A percentile compares a stretch with the other conserved stretches of the same genome.
These are phyloP conservation scores for Phrixothrix hirtus DNA, from an alignment of 2,888 invertebrate genomes.

Conservation along the genomic window DNA sequence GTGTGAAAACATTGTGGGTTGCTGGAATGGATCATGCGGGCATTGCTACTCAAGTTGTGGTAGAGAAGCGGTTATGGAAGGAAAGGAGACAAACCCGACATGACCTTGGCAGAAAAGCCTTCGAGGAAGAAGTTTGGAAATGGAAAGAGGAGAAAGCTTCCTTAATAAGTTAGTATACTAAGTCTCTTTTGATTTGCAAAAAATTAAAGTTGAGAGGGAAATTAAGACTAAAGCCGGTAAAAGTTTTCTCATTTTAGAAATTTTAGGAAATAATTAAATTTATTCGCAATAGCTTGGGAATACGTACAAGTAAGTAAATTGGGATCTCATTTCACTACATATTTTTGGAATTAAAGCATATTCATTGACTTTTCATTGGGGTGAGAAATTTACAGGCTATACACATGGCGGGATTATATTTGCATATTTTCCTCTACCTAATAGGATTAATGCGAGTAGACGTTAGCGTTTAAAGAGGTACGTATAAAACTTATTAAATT, in stretches of 20 bases:
- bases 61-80: conserved; percentile 92
- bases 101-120: conserved; percentile 92
- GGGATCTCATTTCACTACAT: too few species aligned
- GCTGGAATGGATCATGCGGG: conserved; percentile 99
- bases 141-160: conserved; percentile 79
- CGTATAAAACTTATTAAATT: conserved; percentile 11
- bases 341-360: too few species aligned
- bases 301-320: too few species aligned
- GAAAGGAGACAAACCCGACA: conserved; percentile 86
- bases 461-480: conserved; percentile 11
- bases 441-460: conserved; percentile 14
- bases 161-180: conserved; percentile 59
- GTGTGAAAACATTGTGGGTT: conserved; percentile 89
- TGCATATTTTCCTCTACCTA: conserved; percentile 12
- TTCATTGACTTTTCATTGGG: background rate
- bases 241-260: too few species aligned
- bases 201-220: too few species aligned
- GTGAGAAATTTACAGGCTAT: conserved; percentile 10
- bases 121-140: conserved; percentile 91
- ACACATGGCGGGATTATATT: conserved; percentile 10
- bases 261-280: too few species aligned
- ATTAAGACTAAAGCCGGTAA: background rate
- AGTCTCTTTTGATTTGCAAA: too few species aligned
- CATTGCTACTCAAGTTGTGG: conserved; percentile 98
- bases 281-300: too few species aligned